Base-by-base conservation (phyloP, 2,797 vertebrate species). In the Darevskia nairensis region DNA sequence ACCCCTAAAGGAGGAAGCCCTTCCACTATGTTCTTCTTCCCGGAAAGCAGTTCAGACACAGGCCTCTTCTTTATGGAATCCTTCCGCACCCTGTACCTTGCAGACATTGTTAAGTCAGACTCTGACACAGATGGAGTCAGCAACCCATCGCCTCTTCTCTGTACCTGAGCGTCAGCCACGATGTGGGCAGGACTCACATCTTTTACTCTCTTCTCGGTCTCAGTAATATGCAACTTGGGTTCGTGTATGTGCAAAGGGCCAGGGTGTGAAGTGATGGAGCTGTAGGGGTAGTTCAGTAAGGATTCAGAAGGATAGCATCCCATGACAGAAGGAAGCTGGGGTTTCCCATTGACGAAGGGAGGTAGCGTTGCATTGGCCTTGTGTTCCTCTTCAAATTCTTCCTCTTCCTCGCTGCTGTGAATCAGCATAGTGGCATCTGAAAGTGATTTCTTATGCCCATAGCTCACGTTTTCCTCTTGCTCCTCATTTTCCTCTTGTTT, bases 341-440 rank as follows among this genome's bases (percentile, higher is more conserved):
- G 96, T 72, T 97, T 97, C 87, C 93, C 95, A 35, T 92, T 94
- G n/a, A 91, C 87, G 41, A 93, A 91, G 1, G 90, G 92, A 2
- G 94, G 64, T n/a, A 94, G 92, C 0, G 97, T 95, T 0, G 97
- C 96, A 90, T 92, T 95, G 5, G 96, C 93, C 6, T 96, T 97
- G 6, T 92, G 88, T 1, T 98, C 98, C 8, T 98, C 98, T 71
- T 99, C 98, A 77, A 97, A 97, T 91, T 99, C 98, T 79, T 99
- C 98, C 85, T 99, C 98, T 84, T 98, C 98, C 19, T 98, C 98
- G 0, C 99, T 99, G 90, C 99, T 99, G 93, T 99, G 99, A 85
- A 99, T 98, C 91, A 99, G 96, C 99, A 99, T 99, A 82, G 99
- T 99, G 89, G 99, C 99, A 23, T 99, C 98, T 0, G 99, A 99